phyloP scores from a whole-genome alignment of 2,113 vertebrate genomes.

The Anoplopoma fimbria region DNA sequence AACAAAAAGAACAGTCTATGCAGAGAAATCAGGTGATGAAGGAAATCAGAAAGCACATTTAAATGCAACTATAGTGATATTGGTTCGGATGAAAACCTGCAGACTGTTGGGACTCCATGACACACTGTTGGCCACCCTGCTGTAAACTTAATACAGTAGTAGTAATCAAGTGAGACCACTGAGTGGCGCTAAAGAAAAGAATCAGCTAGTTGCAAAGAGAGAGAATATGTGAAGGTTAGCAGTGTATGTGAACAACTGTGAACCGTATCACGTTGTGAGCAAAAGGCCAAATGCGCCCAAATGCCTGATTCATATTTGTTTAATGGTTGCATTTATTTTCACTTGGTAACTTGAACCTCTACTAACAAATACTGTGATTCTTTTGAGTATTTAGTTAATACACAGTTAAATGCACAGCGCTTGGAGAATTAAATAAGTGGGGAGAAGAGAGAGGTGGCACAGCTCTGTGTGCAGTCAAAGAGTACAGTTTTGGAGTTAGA shows the following conservation, averaged over 20 bases:
- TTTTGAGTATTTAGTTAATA: background rate
- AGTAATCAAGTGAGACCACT: background rate
- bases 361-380: background rate
- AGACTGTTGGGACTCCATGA: background rate
- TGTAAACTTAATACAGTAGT: background rate
- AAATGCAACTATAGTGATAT: background rate
- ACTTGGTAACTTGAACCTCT: too few species aligned
- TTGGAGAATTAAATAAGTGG: background rate
- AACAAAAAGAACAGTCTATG: background rate
- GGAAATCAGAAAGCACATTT: background rate
- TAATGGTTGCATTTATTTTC: background rate
- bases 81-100: background rate
- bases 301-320: background rate
- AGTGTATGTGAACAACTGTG: background rate
- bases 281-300: background rate
- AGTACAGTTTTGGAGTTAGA: background rate
- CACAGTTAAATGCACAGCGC: background rate
- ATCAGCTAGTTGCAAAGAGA: background rate
- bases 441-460: background rate
- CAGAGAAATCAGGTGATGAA: background rate
- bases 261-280: background rate
- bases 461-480: background rate
- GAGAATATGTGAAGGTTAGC: background rate
- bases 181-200: background rate
- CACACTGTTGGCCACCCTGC: background rate